Evolutionary conservation across 1,140 invertebrate species (phyloP).

Genomic region (Rhagoletis zephyria): DNA sequence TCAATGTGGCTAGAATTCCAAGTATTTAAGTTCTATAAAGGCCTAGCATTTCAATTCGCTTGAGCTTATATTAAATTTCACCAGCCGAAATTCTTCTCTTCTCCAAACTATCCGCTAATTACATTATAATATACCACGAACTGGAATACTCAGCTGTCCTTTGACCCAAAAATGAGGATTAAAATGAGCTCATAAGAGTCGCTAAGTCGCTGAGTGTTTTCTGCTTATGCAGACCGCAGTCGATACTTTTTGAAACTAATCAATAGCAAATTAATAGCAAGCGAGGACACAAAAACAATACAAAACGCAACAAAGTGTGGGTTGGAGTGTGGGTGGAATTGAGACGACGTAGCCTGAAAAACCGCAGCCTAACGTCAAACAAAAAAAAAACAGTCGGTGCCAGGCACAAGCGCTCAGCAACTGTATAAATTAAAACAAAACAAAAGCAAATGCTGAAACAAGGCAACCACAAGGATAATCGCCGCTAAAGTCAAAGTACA

Average conservation of each 20-base stretch:
- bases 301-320: neutral
- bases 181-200: slow-evolving; percentile 7
- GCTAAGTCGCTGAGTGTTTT: slow-evolving; percentile 3
- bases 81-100: too few relatives aligned
- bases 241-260: slow-evolving; percentile 56
- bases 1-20: too few relatives aligned
- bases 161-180: neutral
- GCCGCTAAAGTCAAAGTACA: neutral
- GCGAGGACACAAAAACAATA: slow-evolving; percentile 17
- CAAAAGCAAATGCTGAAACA: neutral
- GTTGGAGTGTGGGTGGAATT: slow-evolving; percentile 16
- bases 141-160: neutral
- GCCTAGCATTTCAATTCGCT: too few relatives aligned
- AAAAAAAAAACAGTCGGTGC: neutral
- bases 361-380: neutral
- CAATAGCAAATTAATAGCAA: slow-evolving; percentile 55
- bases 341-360: neutral
- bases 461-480: slow-evolving; percentile 27
- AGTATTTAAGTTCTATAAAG: too few relatives aligned
- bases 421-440: neutral
- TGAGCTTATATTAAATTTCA: too few relatives aligned
- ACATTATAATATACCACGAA: neutral
- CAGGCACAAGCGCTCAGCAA: neutral
- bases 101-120: slow-evolving; percentile 2
- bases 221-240: neutral